Conservation (phyloP, 2,113 vertebrate genomes). For the Diadophis punctatus region DNA sequence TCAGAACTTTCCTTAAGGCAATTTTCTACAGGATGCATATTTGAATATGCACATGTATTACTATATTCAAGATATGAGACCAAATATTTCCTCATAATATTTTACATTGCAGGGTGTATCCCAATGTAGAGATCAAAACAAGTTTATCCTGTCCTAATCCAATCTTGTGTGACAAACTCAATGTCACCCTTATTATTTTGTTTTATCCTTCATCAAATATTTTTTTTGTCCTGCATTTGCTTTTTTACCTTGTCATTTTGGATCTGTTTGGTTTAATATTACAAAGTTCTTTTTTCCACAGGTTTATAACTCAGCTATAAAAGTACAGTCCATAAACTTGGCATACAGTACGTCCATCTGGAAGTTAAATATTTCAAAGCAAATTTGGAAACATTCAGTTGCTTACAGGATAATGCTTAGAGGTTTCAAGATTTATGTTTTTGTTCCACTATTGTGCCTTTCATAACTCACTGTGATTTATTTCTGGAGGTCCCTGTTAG, state of each 20-base stretch:
- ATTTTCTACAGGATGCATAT: background rate
- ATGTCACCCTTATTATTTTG: constrained; percentile 20
- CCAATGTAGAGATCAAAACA: constrained; percentile 5
- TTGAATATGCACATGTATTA: background rate
- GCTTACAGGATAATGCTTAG: background rate
- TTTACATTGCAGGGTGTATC: background rate
- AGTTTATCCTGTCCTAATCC: constrained; percentile 19
- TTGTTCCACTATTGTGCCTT: background rate
- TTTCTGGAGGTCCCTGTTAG: background rate
- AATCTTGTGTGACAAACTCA: constrained; percentile 14
- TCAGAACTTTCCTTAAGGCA: background rate
- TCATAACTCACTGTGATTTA: background rate
- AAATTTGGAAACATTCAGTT: background rate
- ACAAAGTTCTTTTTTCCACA: background rate
- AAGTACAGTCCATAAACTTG: constrained; percentile 11
- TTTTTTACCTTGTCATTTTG: constrained; percentile 11
- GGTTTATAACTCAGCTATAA: constrained; percentile 28
- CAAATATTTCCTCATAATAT: background rate
- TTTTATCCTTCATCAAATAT: background rate
- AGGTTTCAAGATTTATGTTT: background rate
- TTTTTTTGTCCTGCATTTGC: too few species aligned
- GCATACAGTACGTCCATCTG: background rate
- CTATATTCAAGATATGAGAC: background rate
- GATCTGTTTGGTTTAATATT: background rate
- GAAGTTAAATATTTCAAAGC: constrained; percentile 16